phyloP scores from a whole-genome alignment of 1,140 invertebrate genomes.

The Drosophila sucinea region DNA sequence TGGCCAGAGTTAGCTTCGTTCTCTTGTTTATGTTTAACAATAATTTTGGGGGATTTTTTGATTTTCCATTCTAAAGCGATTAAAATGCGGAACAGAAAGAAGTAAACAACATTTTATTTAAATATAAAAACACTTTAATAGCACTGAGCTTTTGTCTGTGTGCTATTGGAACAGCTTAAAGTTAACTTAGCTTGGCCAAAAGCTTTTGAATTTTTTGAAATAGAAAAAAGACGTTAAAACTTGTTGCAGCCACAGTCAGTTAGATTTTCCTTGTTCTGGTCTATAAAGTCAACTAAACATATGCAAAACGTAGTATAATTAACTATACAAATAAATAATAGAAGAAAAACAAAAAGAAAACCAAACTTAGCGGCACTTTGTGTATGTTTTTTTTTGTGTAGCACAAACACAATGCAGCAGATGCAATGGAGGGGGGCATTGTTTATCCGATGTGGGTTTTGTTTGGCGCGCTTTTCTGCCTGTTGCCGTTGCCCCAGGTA shows the following conservation, averaged over 20 bases:
- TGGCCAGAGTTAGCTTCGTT: too few relatives aligned
- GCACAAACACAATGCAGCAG: constrained; percentile 12
- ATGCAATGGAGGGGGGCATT: constrained; percentile 31
- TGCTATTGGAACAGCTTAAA: constrained; percentile 8
- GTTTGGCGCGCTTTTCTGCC: constrained; percentile 68
- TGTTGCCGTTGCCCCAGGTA: constrained; percentile 78
- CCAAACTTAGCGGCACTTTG: constrained; percentile 43
- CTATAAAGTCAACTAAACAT: constrained; percentile 29
- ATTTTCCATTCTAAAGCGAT: background rate
- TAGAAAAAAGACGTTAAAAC: constrained; percentile 10
- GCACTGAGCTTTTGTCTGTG: constrained; percentile 25
- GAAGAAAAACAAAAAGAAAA: constrained; percentile 24
- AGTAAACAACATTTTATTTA: background rate
- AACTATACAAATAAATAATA: background rate
- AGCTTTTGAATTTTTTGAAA: constrained; percentile 13
- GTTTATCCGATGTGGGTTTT: constrained; percentile 46
- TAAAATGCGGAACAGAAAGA: background rate
- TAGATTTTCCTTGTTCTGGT: constrained; percentile 12
- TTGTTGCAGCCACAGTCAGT: constrained; percentile 17
- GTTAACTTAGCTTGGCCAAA: constrained; percentile 18
- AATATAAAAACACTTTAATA: background rate
- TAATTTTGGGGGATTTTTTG: constrained; percentile 2
- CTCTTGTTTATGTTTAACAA: background rate
- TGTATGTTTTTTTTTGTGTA: background rate
- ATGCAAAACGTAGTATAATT: constrained; percentile 16